Percentiles rank a stretch among this genome's conserved stretches.
Evolutionary conservation across 2,113 vertebrate species (phyloP).

Genomic region (Arenaria interpres): DNA sequence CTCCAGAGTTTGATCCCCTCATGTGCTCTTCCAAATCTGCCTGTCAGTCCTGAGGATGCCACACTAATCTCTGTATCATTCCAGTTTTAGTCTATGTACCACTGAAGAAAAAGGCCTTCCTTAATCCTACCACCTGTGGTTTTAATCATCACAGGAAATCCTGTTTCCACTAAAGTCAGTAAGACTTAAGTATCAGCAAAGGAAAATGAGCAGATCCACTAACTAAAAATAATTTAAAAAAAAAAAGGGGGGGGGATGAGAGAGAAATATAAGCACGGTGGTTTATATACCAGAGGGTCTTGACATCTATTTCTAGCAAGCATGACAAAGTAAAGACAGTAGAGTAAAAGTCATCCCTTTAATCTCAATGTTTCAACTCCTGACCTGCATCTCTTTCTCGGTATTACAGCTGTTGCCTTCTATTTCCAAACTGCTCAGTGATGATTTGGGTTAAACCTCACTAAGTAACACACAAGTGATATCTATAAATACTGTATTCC

Average conservation of each 20-base stretch:
- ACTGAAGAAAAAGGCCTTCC: background rate
- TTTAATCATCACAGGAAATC: slow-evolving; percentile 66
- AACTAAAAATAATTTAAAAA: background rate
- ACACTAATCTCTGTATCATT: slow-evolving; percentile 25
- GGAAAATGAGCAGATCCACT: slow-evolving; percentile 10
- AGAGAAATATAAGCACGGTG: background rate
- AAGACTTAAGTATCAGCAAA: slow-evolving; percentile 29
- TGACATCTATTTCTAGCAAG: slow-evolving; percentile 15
- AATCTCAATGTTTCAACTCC: slow-evolving; percentile 32
- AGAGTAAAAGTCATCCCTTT: slow-evolving; percentile 43
- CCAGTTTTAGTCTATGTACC: background rate
- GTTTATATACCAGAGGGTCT: background rate
- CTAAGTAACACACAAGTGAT: background rate
- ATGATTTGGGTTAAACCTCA: background rate
- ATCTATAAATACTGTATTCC: background rate
- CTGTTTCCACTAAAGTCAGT: slow-evolving; percentile 47
- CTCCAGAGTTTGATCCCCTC: background rate
- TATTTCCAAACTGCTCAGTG: slow-evolving; percentile 11
- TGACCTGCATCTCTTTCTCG: slow-evolving; percentile 21
- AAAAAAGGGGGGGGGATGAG: background rate
- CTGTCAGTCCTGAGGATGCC: slow-evolving; percentile 22
- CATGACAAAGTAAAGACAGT: slow-evolving; percentile 27
- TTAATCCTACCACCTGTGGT: slow-evolving; percentile 64
- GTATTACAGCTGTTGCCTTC: slow-evolving; percentile 17
- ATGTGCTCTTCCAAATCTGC: background rate